These are phyloP conservation scores for Dynastes grantii DNA, from an alignment of 2,888 invertebrate genomes.

Conservation along the genomic window DNA sequence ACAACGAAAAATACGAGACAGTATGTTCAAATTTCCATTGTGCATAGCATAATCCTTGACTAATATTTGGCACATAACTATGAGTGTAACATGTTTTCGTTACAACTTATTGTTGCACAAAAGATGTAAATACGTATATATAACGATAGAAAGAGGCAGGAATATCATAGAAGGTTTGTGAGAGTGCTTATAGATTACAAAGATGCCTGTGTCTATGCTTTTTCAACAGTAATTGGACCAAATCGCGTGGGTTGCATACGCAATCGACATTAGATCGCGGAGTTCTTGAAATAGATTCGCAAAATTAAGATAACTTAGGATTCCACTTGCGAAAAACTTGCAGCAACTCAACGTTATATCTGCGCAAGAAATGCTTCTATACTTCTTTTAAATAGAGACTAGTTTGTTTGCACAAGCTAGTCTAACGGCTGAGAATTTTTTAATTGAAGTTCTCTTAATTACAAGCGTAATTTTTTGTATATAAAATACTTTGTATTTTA, in stretches of 20 bases:
- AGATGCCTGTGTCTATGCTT: background rate
- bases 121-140: background rate
- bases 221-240: constrained; percentile 19
- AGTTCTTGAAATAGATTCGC: constrained; percentile 25
- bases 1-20: background rate
- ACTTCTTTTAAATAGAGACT: background rate
- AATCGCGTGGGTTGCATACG: constrained; percentile 17
- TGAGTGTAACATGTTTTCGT: no score
- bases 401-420: background rate
- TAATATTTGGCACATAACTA: no score
- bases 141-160: no score
- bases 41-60: background rate
- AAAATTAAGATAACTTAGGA: constrained; percentile 5
- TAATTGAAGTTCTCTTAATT: no score
- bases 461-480: no score
- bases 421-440: no score
- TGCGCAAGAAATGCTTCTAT: background rate
- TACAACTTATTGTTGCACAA: no score
- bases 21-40: background rate
- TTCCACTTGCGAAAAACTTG: background rate
- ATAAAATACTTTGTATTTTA: no score
- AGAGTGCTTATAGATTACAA: background rate
- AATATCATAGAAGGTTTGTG: no score
- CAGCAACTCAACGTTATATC: background rate
- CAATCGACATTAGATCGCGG: constrained; percentile 10